A percentile compares a stretch with the other conserved stretches of the same genome.
phyloP scores from a whole-genome alignment of 2,797 vertebrate genomes.

The Harpagifer antarcticus region DNA sequence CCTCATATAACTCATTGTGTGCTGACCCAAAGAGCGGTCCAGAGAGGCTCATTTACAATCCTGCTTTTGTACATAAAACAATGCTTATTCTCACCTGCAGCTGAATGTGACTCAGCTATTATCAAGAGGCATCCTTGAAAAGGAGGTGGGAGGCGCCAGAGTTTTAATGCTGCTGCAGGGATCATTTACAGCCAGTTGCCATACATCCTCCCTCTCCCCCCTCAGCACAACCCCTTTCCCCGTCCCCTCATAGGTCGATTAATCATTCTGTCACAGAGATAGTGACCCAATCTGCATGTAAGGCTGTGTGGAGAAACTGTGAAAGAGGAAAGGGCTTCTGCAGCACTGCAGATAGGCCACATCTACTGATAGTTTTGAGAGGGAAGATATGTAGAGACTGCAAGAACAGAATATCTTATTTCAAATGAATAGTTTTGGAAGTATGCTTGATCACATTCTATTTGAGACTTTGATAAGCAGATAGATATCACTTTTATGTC shows the following conservation, averaged over 20 bases:
- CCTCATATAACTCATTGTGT: slow-evolving; percentile 51
- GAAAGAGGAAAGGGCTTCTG: slow-evolving; percentile 65
- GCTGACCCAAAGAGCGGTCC: slow-evolving; percentile 55
- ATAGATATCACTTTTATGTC: background rate
- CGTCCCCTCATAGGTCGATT: slow-evolving; percentile 76
- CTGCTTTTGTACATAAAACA: slow-evolving; percentile 75
- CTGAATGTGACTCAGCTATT: slow-evolving; percentile 79
- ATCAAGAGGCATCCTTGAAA: slow-evolving; percentile 70
- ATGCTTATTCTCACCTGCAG: slow-evolving; percentile 76
- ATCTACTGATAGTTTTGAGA: slow-evolving; percentile 32
- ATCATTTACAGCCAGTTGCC: slow-evolving; percentile 79
- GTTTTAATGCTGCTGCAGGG: slow-evolving; percentile 67
- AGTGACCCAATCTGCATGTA: slow-evolving; percentile 82
- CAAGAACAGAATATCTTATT: background rate
- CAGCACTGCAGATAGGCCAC: slow-evolving; percentile 61
- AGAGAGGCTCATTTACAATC: slow-evolving; percentile 65
- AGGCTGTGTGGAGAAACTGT: slow-evolving; percentile 58
- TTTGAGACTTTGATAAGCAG: background rate
- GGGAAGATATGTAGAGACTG: slow-evolving; percentile 21
- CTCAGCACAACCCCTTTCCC: slow-evolving; percentile 55
- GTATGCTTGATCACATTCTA: background rate
- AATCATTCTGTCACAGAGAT: slow-evolving; percentile 80
- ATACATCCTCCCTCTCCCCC: slow-evolving; percentile 67
- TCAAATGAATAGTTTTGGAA: slow-evolving; percentile 20
- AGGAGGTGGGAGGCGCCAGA: slow-evolving; percentile 46